phyloP scores from a whole-genome alignment of 2,797 vertebrate species.

The Rhadinocentrus ornatus region DNA sequence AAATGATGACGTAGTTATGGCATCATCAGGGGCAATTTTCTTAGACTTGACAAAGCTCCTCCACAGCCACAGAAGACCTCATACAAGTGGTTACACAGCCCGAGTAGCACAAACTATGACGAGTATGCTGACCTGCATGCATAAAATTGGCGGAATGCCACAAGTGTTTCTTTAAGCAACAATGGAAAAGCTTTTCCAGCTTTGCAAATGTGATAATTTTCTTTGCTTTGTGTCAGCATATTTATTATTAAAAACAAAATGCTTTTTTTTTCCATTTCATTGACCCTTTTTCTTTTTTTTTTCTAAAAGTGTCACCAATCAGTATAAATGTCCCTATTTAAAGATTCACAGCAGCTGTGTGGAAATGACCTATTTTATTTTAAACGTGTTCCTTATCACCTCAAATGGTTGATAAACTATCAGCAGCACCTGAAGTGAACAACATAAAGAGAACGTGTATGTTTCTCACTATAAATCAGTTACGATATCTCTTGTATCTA shows the following conservation, averaged over 20 bases:
- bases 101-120: slow-evolving; percentile 6
- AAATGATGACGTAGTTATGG: slow-evolving; percentile 27
- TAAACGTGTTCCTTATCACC: slow-evolving; percentile 60
- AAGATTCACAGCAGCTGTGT: slow-evolving; percentile 42
- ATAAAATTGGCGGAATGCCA: background rate
- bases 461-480: slow-evolving; percentile 51
- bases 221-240: background rate
- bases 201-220: background rate
- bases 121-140: slow-evolving; percentile 10
- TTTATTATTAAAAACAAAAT: no score
- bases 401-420: slow-evolving; percentile 49
- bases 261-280: no score
- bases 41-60: slow-evolving; percentile 39
- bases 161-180: background rate
- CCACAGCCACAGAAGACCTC: slow-evolving; percentile 28
- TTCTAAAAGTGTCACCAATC: slow-evolving; percentile 42
- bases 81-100: slow-evolving; percentile 10
- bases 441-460: slow-evolving; percentile 29
- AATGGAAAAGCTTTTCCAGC: slow-evolving; percentile 1
- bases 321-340: slow-evolving; percentile 50
- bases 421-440: slow-evolving; percentile 22
- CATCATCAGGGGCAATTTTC: slow-evolving; percentile 36
- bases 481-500: slow-evolving; percentile 45
- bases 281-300: slow-evolving; percentile 4
- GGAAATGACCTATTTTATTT: slow-evolving; percentile 57